Conservation (phyloP, 2,113 vertebrate genomes). For the Ammodytes marinus region DNA sequence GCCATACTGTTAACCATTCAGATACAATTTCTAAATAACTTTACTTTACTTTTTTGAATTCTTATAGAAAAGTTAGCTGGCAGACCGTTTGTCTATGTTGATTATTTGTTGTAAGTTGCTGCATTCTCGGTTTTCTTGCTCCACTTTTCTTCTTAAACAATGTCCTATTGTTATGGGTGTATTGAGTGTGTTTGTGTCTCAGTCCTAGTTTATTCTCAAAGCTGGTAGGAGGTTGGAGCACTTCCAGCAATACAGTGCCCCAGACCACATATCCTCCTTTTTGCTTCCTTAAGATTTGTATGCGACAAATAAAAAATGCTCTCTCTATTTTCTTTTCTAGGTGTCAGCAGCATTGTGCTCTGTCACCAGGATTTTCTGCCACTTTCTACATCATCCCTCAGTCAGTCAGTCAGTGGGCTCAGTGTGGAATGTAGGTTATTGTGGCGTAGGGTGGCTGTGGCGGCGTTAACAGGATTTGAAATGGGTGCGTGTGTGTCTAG, state of each 20-base stretch:
- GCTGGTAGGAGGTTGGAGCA: constrained; percentile 57
- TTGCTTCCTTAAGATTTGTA: constrained; percentile 62
- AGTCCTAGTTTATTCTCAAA: constrained; percentile 13
- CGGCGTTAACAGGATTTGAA: constrained; percentile 74
- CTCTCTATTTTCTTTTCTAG: constrained; percentile 5
- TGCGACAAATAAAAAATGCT: constrained; percentile 43
- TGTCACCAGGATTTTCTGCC: constrained; percentile 45
- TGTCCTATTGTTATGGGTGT: too few species aligned
- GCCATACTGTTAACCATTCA: too few species aligned
- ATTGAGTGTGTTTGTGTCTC: constrained; percentile 31
- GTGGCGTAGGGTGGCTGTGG: constrained; percentile 53
- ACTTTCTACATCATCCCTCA: constrained; percentile 5
- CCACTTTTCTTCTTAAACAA: too few species aligned
- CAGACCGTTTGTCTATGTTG: too few species aligned
- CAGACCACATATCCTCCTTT: constrained; percentile 58
- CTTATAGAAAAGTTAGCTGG: too few species aligned
- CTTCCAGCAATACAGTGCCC: constrained; percentile 60
- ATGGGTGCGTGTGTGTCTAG: constrained; percentile 53
- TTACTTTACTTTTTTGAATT: too few species aligned
- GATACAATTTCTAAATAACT: too few species aligned
- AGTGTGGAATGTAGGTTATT: constrained; percentile 76
- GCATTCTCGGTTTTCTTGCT: not conserved
- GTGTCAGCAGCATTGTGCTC: constrained; percentile 41
- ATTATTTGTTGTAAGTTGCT: not conserved
- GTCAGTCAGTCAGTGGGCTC: constrained; percentile 54